These are phyloP conservation scores for Coremacera marginata DNA, from an alignment of 2,888 invertebrate genomes.

Conservation along the genomic window DNA sequence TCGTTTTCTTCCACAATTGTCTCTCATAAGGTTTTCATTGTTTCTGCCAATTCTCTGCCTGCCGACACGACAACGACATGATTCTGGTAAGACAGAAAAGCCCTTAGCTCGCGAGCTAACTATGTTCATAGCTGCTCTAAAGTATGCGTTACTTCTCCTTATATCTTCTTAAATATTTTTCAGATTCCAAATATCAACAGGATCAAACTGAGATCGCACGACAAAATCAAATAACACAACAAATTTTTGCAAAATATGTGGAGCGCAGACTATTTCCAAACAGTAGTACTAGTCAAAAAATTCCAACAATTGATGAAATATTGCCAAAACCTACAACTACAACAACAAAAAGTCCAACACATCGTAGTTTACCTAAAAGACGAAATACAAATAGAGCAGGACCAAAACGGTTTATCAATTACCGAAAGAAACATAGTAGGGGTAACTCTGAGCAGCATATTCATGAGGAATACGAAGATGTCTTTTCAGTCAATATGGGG, in stretches of 20 bases:
- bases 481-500: slow-evolving; percentile 37
- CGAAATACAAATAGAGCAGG: not conserved
- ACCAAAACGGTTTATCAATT: not conserved
- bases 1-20: too few species aligned
- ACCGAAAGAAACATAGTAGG: not conserved
- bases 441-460: slow-evolving; percentile 14
- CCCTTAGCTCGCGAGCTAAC: too few species aligned
- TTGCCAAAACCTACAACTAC: slow-evolving; percentile 70
- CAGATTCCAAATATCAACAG: slow-evolving; percentile 52
- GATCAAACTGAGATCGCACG: slow-evolving; percentile 76
- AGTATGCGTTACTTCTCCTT: too few species aligned
- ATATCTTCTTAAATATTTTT: slow-evolving; percentile 26
- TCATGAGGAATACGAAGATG: slow-evolving; percentile 35
- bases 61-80: too few species aligned
- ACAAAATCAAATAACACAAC: slow-evolving; percentile 82
- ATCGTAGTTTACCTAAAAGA: slow-evolving; percentile 56
- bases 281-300: slow-evolving; percentile 69
- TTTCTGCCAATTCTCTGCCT: too few species aligned
- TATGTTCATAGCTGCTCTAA: too few species aligned
- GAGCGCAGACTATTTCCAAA: slow-evolving; percentile 78
- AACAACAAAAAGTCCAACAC: slow-evolving; percentile 57
- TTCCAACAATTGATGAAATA: slow-evolving; percentile 77
- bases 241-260: slow-evolving; percentile 80
- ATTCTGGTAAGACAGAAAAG: too few species aligned
- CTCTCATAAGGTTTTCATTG: too few species aligned